phyloP scores from a whole-genome alignment of 92 coral and sea anemone species.

The Chrysogorgia sp. region DNA sequence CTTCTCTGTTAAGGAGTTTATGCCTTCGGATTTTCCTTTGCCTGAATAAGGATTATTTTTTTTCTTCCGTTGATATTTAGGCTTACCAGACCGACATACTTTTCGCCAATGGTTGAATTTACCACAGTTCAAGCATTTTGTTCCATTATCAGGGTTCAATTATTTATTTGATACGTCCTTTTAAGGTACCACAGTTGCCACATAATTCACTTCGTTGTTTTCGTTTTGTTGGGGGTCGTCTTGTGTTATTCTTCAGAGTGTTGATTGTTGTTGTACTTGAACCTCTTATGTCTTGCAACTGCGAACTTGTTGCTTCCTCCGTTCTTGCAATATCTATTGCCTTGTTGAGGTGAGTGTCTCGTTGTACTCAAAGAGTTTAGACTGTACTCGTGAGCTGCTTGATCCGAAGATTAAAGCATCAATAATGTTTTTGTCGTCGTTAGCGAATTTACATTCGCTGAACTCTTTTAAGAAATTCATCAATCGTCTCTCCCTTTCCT shows the following conservation, averaged over 20 bases:
- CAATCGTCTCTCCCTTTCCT: conserved; percentile 65
- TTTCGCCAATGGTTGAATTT: conserved; percentile 56
- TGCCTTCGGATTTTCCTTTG: neutral
- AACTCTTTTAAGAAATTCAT: conserved; percentile 64
- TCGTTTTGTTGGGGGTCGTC: neutral
- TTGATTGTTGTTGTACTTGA: conserved; percentile 16
- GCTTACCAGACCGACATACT: conserved; percentile 36
- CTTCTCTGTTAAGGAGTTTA: neutral
- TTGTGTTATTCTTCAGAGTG: conserved; percentile 3
- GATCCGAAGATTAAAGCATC: conserved; percentile 62
- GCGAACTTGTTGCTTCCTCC: conserved; percentile 49
- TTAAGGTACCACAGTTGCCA: conserved; percentile 58
- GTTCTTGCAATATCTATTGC: conserved; percentile 13
- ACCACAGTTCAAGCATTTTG: conserved; percentile 26
- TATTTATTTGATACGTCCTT: conserved; percentile 45
- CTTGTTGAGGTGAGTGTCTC: neutral
- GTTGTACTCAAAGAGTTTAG: conserved; percentile 2
- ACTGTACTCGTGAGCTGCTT: conserved; percentile 59
- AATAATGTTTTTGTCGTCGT: conserved; percentile 52
- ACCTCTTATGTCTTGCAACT: conserved; percentile 49
- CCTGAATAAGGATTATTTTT: neutral
- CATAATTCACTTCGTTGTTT: conserved; percentile 2
- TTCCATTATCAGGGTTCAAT: conserved; percentile 56
- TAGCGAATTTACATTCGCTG: conserved; percentile 60
- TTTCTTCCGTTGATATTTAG: neutral